Base-by-base conservation (phyloP, 1,140 invertebrate species). In the Drosophila virilis region DNA sequence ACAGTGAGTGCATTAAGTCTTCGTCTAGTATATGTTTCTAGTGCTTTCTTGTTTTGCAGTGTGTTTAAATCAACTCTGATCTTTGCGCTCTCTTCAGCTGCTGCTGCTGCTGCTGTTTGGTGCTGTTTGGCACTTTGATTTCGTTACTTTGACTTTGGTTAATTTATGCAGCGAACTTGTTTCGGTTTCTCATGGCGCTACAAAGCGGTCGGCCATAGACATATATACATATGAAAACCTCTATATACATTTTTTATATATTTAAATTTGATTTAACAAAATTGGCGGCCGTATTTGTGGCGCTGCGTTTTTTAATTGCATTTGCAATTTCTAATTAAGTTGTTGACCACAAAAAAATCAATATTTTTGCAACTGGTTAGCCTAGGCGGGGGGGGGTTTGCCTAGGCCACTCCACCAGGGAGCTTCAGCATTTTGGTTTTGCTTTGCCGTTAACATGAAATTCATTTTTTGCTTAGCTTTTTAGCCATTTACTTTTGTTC, bases 271-370 rank as follows among this genome's bases (percentile, higher is more conserved):
- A 78, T 79, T 65, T 62, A 69, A 82, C 74, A 76, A 77, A 65
- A 72, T 79, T 83, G 66, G 67, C 67, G 60, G 76, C 51, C 37
- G 51, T 57, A 57, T 66, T 78, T 69, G 43, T 42, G 37, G 66
- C 22, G 48, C 43, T 42, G 43, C 74, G 51, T 67, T 75, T 74
- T 75, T 88, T 88, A 88, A 86, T 86, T 83, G 69, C 84, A 77
- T 88, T 88, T 80, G 84, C 83, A 89, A 88, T 88, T 88, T 88
- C 83, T 88, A 88, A 86, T 86, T 86, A 88, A 88, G 76, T 68
- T 76, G 70, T 38, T 69, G 51, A 38, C 62, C 80, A 79, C 76
- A 76, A 83, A 58, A 17, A 52, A 51, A 58, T 28, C 42, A 67
- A 68, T 8, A 50, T 57, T 76, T 62, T 80, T 71, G 59, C 84